These are phyloP conservation scores for Condylura cristata DNA, from an alignment of 2,113 vertebrate genomes.

Conservation along the genomic window DNA sequence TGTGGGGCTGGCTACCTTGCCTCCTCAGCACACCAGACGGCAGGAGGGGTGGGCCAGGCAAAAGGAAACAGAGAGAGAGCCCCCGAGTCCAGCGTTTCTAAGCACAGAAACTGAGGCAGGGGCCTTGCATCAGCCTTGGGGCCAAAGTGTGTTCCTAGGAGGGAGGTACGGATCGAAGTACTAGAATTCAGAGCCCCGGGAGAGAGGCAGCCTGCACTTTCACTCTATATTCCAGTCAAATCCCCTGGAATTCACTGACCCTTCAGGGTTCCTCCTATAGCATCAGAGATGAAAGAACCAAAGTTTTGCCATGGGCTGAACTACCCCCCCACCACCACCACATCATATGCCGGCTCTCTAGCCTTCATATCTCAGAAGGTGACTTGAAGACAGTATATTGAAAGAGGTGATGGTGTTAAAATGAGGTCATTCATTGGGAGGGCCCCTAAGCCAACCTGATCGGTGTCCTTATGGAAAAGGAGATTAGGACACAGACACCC, in stretches of 20 bases:
- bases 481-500: background rate
- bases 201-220: background rate
- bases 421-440: background rate
- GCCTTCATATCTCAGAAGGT: background rate
- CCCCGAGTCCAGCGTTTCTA: background rate
- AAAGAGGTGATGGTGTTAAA: background rate
- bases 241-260: background rate
- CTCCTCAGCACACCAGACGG: background rate
- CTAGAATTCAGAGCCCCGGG: background rate
- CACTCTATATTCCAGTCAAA: background rate
- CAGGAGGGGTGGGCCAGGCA: background rate
- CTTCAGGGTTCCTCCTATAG: background rate
- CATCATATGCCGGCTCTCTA: background rate
- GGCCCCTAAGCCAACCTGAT: background rate
- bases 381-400: background rate
- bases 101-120: background rate
- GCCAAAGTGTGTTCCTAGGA: too few relatives aligned
- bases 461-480: background rate
- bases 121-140: background rate
- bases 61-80: background rate
- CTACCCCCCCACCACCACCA: background rate
- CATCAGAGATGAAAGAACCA: background rate
- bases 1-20: background rate
- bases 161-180: background rate
- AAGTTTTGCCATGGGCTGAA: background rate